Evolutionary conservation across 1,140 invertebrate genomes (phyloP).

Genomic region (Rhyzopertha dominica): DNA sequence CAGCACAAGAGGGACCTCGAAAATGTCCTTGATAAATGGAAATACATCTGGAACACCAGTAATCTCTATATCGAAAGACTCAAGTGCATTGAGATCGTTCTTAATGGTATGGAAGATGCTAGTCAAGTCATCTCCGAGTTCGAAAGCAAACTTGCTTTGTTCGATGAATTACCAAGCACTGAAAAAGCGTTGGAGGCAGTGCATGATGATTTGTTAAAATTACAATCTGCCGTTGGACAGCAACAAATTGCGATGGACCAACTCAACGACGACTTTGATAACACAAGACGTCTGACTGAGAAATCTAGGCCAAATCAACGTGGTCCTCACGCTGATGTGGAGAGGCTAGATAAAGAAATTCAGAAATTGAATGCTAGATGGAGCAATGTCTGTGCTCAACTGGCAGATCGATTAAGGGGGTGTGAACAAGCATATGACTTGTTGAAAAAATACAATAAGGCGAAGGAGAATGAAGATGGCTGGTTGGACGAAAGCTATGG

Average conservation of each 20-base stretch:
- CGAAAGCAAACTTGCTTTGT: slow-evolving; percentile 82
- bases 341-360: slow-evolving; percentile 89
- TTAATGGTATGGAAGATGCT: slow-evolving; percentile 85
- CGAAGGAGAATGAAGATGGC: slow-evolving; percentile 78
- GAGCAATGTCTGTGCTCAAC: slow-evolving; percentile 85
- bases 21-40: slow-evolving; percentile 85
- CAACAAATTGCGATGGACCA: slow-evolving; percentile 85
- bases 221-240: slow-evolving; percentile 76
- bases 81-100: slow-evolving; percentile 85
- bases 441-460: slow-evolving; percentile 79
- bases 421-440: slow-evolving; percentile 81
- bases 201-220: slow-evolving; percentile 67
- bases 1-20: slow-evolving; percentile 86
- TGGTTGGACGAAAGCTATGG: slow-evolving; percentile 78
- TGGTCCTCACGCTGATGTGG: slow-evolving; percentile 76
- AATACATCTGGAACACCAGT: slow-evolving; percentile 79
- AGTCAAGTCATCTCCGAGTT: slow-evolving; percentile 83
- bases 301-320: slow-evolving; percentile 68
- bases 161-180: slow-evolving; percentile 77
- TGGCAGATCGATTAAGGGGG: slow-evolving; percentile 84
- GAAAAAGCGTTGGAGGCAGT: slow-evolving; percentile 65
- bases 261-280: slow-evolving; percentile 83
- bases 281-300: slow-evolving; percentile 79
- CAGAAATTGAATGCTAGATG: slow-evolving; percentile 81
- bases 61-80: slow-evolving; percentile 84